These are phyloP conservation scores for Anastrepha obliqua DNA, from an alignment of 1,140 invertebrate genomes.

Conservation along the genomic window DNA sequence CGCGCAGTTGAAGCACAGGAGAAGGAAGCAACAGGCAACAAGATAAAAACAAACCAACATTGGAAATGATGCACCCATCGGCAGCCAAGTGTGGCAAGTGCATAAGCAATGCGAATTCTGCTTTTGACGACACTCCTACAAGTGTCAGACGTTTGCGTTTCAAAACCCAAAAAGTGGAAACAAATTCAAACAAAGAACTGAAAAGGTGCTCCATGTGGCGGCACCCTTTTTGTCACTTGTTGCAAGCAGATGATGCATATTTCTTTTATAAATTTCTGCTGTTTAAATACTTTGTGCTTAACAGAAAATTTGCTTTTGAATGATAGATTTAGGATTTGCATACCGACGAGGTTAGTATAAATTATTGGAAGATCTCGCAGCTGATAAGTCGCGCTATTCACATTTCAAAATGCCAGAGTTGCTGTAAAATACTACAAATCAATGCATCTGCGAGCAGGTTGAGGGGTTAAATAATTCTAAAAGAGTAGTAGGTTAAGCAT, in stretches of 20 bases:
- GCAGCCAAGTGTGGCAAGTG: constrained; percentile 36
- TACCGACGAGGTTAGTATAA: background rate
- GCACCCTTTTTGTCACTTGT: constrained; percentile 25
- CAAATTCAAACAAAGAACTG: too few species aligned
- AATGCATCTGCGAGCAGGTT: too few species aligned
- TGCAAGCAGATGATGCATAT: background rate
- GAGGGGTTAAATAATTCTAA: too few species aligned
- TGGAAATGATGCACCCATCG: background rate
- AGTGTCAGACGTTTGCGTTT: constrained; percentile 12
- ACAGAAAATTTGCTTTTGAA: background rate
- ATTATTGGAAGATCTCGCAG: background rate
- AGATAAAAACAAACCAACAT: background rate
- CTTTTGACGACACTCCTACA: background rate
- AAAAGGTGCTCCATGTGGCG: background rate
- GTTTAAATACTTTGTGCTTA: background rate
- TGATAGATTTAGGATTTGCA: background rate
- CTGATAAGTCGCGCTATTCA: background rate
- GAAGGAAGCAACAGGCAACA: background rate
- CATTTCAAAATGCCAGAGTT: background rate
- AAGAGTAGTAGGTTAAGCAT: too few species aligned
- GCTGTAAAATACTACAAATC: background rate
- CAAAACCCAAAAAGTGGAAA: background rate
- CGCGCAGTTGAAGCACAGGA: background rate
- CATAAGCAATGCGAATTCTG: background rate
- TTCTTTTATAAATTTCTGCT: background rate